phyloP scores from a whole-genome alignment of 2,888 invertebrate genomes.

The Drosophila barbarae region DNA sequence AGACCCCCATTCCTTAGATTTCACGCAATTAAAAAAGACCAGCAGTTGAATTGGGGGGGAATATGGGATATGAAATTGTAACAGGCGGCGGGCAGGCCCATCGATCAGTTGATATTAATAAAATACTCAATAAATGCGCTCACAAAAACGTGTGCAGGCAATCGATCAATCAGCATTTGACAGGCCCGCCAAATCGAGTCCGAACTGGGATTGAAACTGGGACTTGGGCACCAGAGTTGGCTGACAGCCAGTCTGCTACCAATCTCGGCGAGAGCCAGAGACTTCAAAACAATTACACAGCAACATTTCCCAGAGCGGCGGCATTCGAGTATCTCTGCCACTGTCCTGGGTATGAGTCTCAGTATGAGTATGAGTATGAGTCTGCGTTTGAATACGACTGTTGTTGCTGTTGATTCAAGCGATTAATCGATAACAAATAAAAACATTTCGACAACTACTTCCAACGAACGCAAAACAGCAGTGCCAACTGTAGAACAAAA shows the following conservation, averaged over 20 bases:
- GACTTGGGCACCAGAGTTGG: constrained; percentile 12
- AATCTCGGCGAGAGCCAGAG: constrained; percentile 65
- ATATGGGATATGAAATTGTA: constrained; percentile 12
- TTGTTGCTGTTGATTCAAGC: constrained; percentile 65
- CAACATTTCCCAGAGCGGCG: constrained; percentile 60
- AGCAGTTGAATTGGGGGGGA: constrained; percentile 10
- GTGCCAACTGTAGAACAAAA: constrained; percentile 23
- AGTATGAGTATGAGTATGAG: neutral
- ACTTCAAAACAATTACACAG: constrained; percentile 75
- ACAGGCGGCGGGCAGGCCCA: constrained; percentile 44
- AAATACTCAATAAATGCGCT: constrained; percentile 73
- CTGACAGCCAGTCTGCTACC: constrained; percentile 69
- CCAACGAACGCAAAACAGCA: constrained; percentile 55
- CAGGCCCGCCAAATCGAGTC: constrained; percentile 22
- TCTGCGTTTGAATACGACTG: constrained; percentile 34
- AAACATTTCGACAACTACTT: constrained; percentile 75
- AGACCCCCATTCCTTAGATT: constrained; percentile 4
- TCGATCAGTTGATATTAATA: constrained; percentile 74
- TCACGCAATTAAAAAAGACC: constrained; percentile 21
- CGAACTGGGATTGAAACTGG: constrained; percentile 2
- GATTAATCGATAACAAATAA: constrained; percentile 75
- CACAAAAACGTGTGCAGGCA: constrained; percentile 75
- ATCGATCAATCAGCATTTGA: constrained; percentile 73
- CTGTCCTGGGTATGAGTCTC: neutral
- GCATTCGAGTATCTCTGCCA: constrained; percentile 15